Base-by-base conservation (phyloP, 1,140 invertebrate genomes). In the Ostrea edulis region DNA sequence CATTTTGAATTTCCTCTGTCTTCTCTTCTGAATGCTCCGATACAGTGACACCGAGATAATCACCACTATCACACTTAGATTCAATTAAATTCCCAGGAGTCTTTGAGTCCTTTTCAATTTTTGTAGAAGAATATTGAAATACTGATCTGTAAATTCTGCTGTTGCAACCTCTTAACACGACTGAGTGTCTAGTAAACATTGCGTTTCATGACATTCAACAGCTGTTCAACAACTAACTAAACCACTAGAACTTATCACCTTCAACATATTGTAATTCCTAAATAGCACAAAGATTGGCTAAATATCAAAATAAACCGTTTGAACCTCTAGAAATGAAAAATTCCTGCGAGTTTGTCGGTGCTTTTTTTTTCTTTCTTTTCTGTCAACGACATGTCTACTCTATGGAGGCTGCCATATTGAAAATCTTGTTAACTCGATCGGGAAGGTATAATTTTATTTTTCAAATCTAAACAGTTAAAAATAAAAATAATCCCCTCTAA, bases 101-200 rank as follows among this genome's bases (percentile, higher is more conserved):
- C 22, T 29, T 77, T 14, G 68, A 14, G 29, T 77, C 25, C 22
- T 35, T 12, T 29, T 77, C 68, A 17, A 25, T 77, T 35, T 12
- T 35, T 77, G 22, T 77, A 12, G 68, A 77, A 8, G 68, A 25
- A 12, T 14, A 25, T 11, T 77, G 12, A 77, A 22, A 9, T 14
- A 29, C 0, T 29, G 29, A 77, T 77, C 25, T 77, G 29, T 25
- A 77, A 29, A 77, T 22, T 77, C 29, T 77, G 29, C 12, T 77
- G 68, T 35, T 77, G 11, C 25, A 25, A 77, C 68, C 22, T 77
- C 25, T 77, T 14, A 25, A 8, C 12, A 77, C 25, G 22, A 77
- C 68, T 4, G 68, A 77, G 29, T 14, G 68, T 77, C 68, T 77
- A 25, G 29, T 9, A 77, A 77, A 77, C 68, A 77, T 77, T 77